phyloP scores from a whole-genome alignment of 2,113 vertebrate species.

The Chionomys nivalis region DNA sequence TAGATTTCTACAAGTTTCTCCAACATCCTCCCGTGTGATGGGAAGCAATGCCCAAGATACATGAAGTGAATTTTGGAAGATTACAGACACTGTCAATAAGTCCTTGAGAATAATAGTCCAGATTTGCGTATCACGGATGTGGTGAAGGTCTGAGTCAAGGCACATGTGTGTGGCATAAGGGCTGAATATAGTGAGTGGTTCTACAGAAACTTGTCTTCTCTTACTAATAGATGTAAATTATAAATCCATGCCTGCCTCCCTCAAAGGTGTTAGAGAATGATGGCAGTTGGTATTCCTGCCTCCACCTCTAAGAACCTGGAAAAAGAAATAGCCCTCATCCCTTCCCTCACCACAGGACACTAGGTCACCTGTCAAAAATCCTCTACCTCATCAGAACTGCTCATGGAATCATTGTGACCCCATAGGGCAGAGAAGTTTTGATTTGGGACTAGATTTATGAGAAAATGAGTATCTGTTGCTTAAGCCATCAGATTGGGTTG shows the following conservation, averaged over 20 bases:
- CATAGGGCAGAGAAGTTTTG: background rate
- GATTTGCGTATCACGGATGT: background rate
- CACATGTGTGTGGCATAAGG: rapidly evolving
- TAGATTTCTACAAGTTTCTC: background rate
- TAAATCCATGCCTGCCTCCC: no score
- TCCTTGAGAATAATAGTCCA: no score
- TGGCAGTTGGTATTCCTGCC: rapidly evolving
- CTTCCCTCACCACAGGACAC: no score
- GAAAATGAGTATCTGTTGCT: background rate
- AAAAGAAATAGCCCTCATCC: rapidly evolving
- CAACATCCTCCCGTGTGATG: background rate
- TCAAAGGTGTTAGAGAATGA: background rate
- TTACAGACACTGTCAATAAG: no score
- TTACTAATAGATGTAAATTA: background rate
- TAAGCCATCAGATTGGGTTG: background rate
- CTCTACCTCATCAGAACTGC: no score
- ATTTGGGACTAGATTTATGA: background rate
- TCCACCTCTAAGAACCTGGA: no score
- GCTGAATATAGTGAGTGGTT: background rate
- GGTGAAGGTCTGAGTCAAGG: rapidly evolving
- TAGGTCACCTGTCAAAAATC: background rate
- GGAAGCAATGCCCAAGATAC: background rate
- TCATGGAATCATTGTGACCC: no score
- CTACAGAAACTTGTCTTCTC: background rate
- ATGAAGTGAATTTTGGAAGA: background rate